Evolutionary conservation across 2,888 invertebrate species (phyloP).

Genomic region (Apamea crenata): DNA sequence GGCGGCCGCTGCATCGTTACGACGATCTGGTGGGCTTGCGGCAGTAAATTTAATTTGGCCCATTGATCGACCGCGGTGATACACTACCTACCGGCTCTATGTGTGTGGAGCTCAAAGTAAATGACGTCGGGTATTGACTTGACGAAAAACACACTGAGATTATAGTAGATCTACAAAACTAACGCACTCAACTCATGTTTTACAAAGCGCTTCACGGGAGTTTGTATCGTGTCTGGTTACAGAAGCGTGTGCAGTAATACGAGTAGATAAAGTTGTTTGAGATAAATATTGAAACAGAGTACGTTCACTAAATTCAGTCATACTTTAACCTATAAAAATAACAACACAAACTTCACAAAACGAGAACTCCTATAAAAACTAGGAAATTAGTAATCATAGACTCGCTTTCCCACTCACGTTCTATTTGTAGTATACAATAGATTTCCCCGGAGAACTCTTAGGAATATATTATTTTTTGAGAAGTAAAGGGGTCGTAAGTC

Average conservation of each 20-base stretch:
- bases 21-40: constrained; percentile 78
- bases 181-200: neutral
- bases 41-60: constrained; percentile 85
- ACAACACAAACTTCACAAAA: neutral
- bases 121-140: constrained; percentile 19
- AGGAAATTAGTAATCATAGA: constrained; percentile 54
- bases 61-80: constrained; percentile 66
- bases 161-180: neutral
- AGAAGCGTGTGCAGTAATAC: neutral
- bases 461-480: constrained; percentile 67
- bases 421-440: constrained; percentile 59
- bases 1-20: constrained; percentile 80
- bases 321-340: neutral
- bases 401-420: constrained; percentile 39
- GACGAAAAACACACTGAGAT: neutral
- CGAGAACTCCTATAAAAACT: constrained; percentile 9
- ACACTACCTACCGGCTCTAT: constrained; percentile 19
- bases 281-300: constrained; percentile 7
- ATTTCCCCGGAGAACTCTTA: constrained; percentile 63
- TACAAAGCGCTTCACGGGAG: neutral
- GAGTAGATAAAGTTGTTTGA: neutral
- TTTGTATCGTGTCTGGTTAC: neutral
- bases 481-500: constrained; percentile 61
- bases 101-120: constrained; percentile 51
- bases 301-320: neutral